Evolutionary conservation across 2,113 vertebrate genomes (phyloP).

Genomic region (Triplophysa rosa): DNA sequence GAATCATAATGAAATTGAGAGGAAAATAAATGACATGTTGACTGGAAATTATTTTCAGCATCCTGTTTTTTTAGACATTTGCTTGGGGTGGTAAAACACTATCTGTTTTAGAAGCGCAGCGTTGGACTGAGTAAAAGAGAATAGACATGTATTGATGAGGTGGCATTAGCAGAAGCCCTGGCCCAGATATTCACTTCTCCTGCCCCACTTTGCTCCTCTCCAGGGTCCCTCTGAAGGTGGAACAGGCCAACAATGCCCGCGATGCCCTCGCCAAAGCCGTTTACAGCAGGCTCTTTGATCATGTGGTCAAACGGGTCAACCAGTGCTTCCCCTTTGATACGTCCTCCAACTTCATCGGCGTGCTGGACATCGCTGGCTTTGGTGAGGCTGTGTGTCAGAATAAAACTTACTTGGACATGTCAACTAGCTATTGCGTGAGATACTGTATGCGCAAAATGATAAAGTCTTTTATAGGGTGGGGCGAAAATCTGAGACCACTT

Average conservation of each 20-base stretch:
- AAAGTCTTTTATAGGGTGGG: too few species aligned
- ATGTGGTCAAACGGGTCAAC: conserved; percentile 95
- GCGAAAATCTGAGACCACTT: too few species aligned
- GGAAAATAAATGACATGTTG: conserved; percentile 10
- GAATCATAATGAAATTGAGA: neutral
- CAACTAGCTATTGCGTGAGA: neutral
- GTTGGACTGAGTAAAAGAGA: conserved; percentile 13
- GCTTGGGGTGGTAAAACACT: neutral
- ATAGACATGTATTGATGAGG: conserved; percentile 45
- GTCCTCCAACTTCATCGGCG: conserved; percentile 93
- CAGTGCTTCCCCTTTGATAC: conserved; percentile 94
- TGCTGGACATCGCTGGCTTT: conserved; percentile 97
- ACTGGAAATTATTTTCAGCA: neutral
- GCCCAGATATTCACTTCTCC: conserved; percentile 57
- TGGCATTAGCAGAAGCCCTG: conserved; percentile 39
- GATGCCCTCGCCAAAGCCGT: conserved; percentile 96
- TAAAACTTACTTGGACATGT: neutral
- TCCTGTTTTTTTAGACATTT: neutral
- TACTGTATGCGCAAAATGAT: too few species aligned
- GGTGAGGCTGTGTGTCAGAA: conserved; percentile 74
- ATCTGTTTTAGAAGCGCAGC: conserved; percentile 19
- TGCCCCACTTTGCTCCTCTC: conserved; percentile 53
- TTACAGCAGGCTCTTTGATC: conserved; percentile 96
- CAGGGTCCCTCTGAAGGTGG: conserved; percentile 97
- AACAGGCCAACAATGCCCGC: conserved; percentile 95